Percentiles rank a stretch among this genome's conserved stretches.
These are phyloP conservation scores for Poecilia wingei DNA, from an alignment of 2,797 vertebrate genomes.

Conservation along the genomic window DNA sequence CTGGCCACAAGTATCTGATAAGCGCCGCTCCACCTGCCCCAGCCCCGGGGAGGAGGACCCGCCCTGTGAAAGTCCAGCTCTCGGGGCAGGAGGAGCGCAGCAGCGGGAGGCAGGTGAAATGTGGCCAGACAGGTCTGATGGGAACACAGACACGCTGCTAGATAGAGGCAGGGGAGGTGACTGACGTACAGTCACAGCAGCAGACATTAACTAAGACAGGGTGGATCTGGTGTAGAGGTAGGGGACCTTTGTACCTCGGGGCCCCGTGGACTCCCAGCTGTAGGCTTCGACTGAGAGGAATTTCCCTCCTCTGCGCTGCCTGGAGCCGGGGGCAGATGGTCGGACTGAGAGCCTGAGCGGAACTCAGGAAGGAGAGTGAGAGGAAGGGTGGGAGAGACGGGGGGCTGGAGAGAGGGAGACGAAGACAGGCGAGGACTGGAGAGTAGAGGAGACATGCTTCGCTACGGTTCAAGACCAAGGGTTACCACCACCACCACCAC, in stretches of 20 bases:
- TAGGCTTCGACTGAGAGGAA: slow-evolving; percentile 58
- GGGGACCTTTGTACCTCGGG: slow-evolving; percentile 9
- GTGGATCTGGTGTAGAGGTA: slow-evolving; percentile 34
- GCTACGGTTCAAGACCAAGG: slow-evolving; percentile 67
- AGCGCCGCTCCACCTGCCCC: slow-evolving; percentile 64
- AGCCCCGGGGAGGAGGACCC: slow-evolving; percentile 37
- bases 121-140: slow-evolving; percentile 78
- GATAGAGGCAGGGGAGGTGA: slow-evolving; percentile 30
- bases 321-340: slow-evolving; percentile 66
- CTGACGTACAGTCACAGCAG: slow-evolving; percentile 35
- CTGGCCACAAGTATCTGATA: slow-evolving; percentile 32
- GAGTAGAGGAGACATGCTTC: slow-evolving; percentile 78
- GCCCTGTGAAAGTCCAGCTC: slow-evolving; percentile 55
- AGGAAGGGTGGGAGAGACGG: slow-evolving; percentile 71
- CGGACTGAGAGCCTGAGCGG: slow-evolving; percentile 63
- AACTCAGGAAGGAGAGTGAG: slow-evolving; percentile 76
- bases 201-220: slow-evolving; percentile 49
- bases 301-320: slow-evolving; percentile 63
- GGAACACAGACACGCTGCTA: slow-evolving; percentile 45
- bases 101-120: slow-evolving; percentile 67
- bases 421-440: slow-evolving; percentile 65
- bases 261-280: slow-evolving; percentile 33
- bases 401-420: slow-evolving; percentile 59
- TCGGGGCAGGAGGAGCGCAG: slow-evolving; percentile 19
- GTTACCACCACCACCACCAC: slow-evolving; percentile 77